A percentile compares a stretch with the other conserved stretches of the same genome.
Conservation (phyloP, 2,113 vertebrate species). For the Rafetus swinhoei region DNA sequence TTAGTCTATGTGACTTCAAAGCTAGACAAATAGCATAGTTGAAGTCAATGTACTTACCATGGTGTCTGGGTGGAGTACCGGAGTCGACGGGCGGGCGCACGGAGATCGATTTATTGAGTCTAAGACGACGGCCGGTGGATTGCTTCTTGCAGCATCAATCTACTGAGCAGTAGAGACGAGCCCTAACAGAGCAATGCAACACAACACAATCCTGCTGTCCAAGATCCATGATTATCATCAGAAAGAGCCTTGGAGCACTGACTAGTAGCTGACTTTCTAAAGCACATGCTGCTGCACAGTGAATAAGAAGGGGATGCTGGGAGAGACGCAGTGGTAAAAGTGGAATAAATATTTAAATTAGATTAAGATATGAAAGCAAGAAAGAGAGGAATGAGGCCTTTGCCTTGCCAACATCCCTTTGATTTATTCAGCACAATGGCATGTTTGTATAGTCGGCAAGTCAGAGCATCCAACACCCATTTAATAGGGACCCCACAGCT, state of each 20-base stretch:
- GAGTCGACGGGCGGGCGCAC: too few species aligned
- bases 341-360: not conserved
- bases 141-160: too few species aligned
- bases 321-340: not conserved
- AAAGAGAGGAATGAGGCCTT: not conserved
- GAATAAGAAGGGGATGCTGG: not conserved
- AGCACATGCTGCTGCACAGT: not conserved
- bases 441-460: conserved; percentile 52
- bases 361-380: not conserved
- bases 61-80: too few species aligned
- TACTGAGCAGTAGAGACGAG: too few species aligned
- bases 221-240: not conserved
- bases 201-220: not conserved
- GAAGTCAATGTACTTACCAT: too few species aligned
- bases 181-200: too few species aligned
- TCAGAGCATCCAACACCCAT: conserved; percentile 50
- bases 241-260: not conserved
- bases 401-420: not conserved
- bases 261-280: not conserved
- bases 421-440: not conserved
- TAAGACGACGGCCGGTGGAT: too few species aligned
- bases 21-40: too few species aligned
- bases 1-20: too few species aligned
- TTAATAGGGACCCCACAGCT: conserved; percentile 20
- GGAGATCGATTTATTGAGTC: too few species aligned